Evolutionary conservation across 2,113 vertebrate species (phyloP).

Genomic region (Stictonetta naevosa): DNA sequence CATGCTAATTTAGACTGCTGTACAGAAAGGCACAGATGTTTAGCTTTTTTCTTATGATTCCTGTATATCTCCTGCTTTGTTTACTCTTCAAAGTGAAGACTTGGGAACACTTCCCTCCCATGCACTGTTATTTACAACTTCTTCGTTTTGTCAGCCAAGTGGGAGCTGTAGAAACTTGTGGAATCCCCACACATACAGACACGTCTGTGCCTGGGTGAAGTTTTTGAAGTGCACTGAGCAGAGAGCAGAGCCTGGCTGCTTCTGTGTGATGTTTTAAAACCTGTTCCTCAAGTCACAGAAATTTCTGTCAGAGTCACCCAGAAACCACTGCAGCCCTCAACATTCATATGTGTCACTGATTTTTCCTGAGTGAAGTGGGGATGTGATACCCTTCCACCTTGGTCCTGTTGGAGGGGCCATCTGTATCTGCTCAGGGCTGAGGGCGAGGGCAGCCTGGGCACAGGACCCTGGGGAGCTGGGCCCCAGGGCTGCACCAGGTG

Average conservation of each 20-base stretch:
- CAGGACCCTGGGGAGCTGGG: too few relatives aligned
- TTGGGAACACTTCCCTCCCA: neutral
- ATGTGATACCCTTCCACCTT: neutral
- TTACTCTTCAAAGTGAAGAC: neutral
- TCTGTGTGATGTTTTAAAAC: neutral
- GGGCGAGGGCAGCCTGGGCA: neutral
- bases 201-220: neutral
- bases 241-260: neutral
- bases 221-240: rapidly evolving
- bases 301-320: neutral
- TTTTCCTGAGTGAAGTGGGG: neutral
- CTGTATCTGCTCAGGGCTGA: neutral
- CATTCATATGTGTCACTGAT: neutral
- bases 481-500: too few relatives aligned
- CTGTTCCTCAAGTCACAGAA: neutral
- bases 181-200: rapidly evolving
- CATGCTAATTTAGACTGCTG: neutral
- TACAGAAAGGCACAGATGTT: neutral
- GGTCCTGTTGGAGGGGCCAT: neutral
- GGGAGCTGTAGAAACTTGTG: neutral
- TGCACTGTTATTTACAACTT: neutral
- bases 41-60: neutral
- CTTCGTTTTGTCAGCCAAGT: neutral
- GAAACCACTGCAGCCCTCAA: neutral
- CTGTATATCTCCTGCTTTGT: too few relatives aligned